A percentile compares a stretch with the other conserved stretches of the same genome.
Conservation (phyloP, 1,140 invertebrate genomes). For the Scaptomyza graminum region DNA sequence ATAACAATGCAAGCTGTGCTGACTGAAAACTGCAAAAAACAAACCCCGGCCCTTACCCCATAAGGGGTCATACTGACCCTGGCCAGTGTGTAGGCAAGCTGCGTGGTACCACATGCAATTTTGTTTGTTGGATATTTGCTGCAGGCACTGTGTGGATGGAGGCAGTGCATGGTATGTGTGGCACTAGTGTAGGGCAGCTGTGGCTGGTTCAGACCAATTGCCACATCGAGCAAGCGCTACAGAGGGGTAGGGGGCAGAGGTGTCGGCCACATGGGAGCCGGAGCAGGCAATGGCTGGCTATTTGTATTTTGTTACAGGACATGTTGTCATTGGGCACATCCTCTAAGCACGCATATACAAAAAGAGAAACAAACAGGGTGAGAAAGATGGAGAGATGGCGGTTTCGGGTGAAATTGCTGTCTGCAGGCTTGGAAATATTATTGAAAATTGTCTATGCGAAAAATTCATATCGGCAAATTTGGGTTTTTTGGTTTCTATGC, state of each 20-base stretch:
- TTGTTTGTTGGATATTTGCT: slow-evolving; percentile 30
- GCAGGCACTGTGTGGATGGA: slow-evolving; percentile 10
- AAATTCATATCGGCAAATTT: slow-evolving; percentile 61
- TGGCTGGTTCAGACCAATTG: slow-evolving; percentile 4
- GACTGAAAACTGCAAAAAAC: slow-evolving; percentile 17
- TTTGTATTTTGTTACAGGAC: slow-evolving; percentile 74
- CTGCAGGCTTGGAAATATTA: slow-evolving; percentile 45
- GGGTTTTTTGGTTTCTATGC: slow-evolving; percentile 2
- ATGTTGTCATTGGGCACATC: slow-evolving; percentile 60
- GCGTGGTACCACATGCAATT: slow-evolving; percentile 69
- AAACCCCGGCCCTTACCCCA: background rate
- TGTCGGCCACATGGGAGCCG: slow-evolving; percentile 52
- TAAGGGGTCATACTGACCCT: slow-evolving; percentile 5
- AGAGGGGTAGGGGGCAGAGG: slow-evolving; percentile 21
- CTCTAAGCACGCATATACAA: slow-evolving; percentile 24
- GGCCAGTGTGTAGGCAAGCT: slow-evolving; percentile 36
- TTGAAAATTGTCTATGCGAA: slow-evolving; percentile 61
- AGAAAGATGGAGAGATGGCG: background rate
- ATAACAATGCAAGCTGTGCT: slow-evolving; percentile 47
- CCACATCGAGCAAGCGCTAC: slow-evolving; percentile 1
- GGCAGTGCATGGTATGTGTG: slow-evolving; percentile 11
- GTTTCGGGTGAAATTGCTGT: background rate
- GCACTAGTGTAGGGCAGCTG: slow-evolving; percentile 1
- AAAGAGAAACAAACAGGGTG: background rate
- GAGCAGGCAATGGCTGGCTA: slow-evolving; percentile 41